Percentiles rank a stretch among this genome's conserved stretches.
These are phyloP conservation scores for Lepidocyrtoides sp. DNA, from an alignment of 2,888 invertebrate genomes.

Conservation along the genomic window DNA sequence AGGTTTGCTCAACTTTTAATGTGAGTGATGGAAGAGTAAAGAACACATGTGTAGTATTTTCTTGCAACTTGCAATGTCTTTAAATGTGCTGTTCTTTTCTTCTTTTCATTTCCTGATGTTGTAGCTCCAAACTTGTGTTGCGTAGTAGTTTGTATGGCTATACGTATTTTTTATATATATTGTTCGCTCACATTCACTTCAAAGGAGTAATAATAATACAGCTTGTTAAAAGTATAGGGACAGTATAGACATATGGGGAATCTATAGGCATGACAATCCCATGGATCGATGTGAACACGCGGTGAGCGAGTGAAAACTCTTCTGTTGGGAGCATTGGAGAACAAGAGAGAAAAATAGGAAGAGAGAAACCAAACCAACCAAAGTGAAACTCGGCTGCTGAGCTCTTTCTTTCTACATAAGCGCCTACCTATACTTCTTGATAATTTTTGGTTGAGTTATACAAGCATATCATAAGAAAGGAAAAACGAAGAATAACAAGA, in stretches of 20 bases:
- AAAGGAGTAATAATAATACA: background rate
- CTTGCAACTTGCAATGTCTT: no score
- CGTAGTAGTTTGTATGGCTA: no score
- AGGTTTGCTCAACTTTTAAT: no score
- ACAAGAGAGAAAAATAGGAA: constrained; percentile 13
- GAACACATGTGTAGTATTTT: no score
- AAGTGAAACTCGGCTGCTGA: constrained; percentile 28
- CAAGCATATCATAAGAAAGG: background rate
- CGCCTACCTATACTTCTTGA: background rate
- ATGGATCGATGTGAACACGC: constrained; percentile 84
- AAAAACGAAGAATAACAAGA: constrained; percentile 38
- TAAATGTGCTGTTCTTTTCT: no score
- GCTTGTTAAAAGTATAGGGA: background rate
- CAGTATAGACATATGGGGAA: background rate
- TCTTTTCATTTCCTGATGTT: no score
- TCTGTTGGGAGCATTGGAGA: constrained; percentile 40
- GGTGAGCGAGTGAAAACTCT: constrained; percentile 84
- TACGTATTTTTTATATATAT: no score
- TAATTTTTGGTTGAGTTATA: background rate
- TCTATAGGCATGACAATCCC: constrained; percentile 69
- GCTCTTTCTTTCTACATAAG: background rate
- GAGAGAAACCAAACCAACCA: constrained; percentile 32
- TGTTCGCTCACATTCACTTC: no score
- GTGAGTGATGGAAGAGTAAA: no score
- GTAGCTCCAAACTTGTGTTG: no score